Evolutionary conservation across 2,888 invertebrate species (phyloP).

Genomic region (Luperina testacea): DNA sequence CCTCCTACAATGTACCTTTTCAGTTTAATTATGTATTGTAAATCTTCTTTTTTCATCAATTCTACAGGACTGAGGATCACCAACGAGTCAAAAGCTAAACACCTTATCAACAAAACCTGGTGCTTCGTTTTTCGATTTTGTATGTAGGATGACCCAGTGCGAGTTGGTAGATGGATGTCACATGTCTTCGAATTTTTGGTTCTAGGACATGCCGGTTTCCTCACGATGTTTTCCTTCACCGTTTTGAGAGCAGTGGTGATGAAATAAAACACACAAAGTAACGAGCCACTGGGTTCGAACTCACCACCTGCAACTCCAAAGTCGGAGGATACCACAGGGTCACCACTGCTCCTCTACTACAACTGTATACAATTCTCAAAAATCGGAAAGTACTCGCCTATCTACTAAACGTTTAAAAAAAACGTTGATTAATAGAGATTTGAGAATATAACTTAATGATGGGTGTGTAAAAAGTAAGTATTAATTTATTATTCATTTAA

Average conservation of each 20-base stretch:
- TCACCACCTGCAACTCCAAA: too few relatives aligned
- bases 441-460: conserved; percentile 31
- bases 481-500: conserved; percentile 55
- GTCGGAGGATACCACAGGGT: background rate
- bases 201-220: too few relatives aligned
- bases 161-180: too few relatives aligned
- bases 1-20: conserved; percentile 3
- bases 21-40: background rate
- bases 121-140: too few relatives aligned
- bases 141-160: too few relatives aligned
- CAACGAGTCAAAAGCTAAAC: background rate
- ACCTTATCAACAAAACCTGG: background rate
- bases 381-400: background rate
- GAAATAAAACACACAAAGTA: too few relatives aligned
- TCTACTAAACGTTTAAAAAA: background rate
- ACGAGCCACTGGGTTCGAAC: too few relatives aligned
- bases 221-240: too few relatives aligned
- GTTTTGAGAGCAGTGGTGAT: too few relatives aligned
- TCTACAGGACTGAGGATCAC: background rate
- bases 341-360: background rate
- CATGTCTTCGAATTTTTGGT: too few relatives aligned
- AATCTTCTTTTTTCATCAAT: background rate
- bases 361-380: background rate
- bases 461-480: conserved; percentile 45
- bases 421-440: conserved; percentile 25